Percentiles rank a stretch among this genome's conserved stretches.
Evolutionary conservation across 2,888 invertebrate genomes (phyloP).

Genomic region (Teleiodes luculella): DNA sequence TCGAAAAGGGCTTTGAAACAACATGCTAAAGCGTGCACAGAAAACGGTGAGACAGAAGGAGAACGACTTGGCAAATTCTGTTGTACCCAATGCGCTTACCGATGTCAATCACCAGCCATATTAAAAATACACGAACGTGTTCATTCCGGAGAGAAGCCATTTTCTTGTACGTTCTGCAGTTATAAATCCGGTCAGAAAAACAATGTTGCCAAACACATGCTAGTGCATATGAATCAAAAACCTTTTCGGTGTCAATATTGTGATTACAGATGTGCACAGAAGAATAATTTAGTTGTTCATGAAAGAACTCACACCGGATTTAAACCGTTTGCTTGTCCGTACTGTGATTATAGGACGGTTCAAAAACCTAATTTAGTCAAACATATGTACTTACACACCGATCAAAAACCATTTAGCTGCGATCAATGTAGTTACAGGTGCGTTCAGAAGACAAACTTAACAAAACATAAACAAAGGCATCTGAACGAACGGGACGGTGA

Average conservation of each 20-base stretch:
- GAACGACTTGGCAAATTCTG: slow-evolving; percentile 64
- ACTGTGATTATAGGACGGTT: slow-evolving; percentile 70
- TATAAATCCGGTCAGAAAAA: slow-evolving; percentile 75
- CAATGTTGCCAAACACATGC: slow-evolving; percentile 71
- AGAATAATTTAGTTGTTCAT: slow-evolving; percentile 72
- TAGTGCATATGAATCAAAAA: slow-evolving; percentile 75
- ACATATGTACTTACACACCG: slow-evolving; percentile 74
- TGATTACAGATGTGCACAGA: slow-evolving; percentile 72
- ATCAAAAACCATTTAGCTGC: slow-evolving; percentile 72
- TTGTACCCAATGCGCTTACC: slow-evolving; percentile 64
- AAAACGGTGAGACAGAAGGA: slow-evolving; percentile 31
- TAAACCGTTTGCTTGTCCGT: slow-evolving; percentile 71
- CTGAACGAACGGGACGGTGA: slow-evolving; percentile 59
- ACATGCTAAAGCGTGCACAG: slow-evolving; percentile 52
- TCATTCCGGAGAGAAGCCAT: slow-evolving; percentile 71
- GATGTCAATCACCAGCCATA: slow-evolving; percentile 73
- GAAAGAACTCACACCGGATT: slow-evolving; percentile 73
- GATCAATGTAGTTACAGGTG: slow-evolving; percentile 70
- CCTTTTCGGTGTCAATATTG: slow-evolving; percentile 71
- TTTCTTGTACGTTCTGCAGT: slow-evolving; percentile 68
- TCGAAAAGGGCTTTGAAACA: slow-evolving; percentile 63
- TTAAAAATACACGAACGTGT: slow-evolving; percentile 72
- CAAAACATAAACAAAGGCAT: slow-evolving; percentile 71
- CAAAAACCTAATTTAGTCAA: slow-evolving; percentile 75
- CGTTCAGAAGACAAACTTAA: slow-evolving; percentile 72